Evolutionary conservation across 2,888 invertebrate genomes (phyloP).

Genomic region (Chesias legatella): DNA sequence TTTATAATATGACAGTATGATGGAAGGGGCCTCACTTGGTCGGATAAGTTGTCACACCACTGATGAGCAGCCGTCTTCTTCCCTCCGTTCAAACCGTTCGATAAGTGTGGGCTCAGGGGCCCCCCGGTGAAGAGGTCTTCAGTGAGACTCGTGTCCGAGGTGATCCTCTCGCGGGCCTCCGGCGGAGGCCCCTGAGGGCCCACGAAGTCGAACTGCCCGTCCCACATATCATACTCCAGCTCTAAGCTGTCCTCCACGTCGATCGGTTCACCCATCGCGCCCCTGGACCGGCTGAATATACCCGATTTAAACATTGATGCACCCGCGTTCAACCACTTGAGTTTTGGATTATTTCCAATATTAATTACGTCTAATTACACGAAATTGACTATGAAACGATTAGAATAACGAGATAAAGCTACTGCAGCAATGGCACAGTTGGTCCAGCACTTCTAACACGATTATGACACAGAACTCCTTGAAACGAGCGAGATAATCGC

Average conservation of each 20-base stretch:
- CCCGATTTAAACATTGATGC: slow-evolving; percentile 74
- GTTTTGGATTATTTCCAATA: slow-evolving; percentile 69
- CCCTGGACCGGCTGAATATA: slow-evolving; percentile 65
- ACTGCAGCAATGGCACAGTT: slow-evolving; percentile 63
- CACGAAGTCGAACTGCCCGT: slow-evolving; percentile 92
- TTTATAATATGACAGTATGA: not conserved
- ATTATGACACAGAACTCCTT: slow-evolving; percentile 40
- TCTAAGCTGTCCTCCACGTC: slow-evolving; percentile 82
- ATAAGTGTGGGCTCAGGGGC: slow-evolving; percentile 69
- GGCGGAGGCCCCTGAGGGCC: slow-evolving; percentile 78
- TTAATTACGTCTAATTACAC: slow-evolving; percentile 44
- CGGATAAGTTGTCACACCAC: slow-evolving; percentile 81
- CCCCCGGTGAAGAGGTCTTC: slow-evolving; percentile 73
- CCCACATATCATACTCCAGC: slow-evolving; percentile 93
- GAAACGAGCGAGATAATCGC: slow-evolving; percentile 42
- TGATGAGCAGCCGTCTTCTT: slow-evolving; percentile 79
- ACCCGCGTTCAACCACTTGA: slow-evolving; percentile 38
- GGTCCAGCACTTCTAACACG: slow-evolving; percentile 36
- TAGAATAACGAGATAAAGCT: slow-evolving; percentile 63
- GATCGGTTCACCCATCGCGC: slow-evolving; percentile 66
- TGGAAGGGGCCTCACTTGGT: slow-evolving; percentile 76
- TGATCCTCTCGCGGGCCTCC: slow-evolving; percentile 55
- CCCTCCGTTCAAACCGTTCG: slow-evolving; percentile 74
- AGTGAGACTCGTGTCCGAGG: slow-evolving; percentile 63
- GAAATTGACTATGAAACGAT: slow-evolving; percentile 57